Percentiles rank a stretch among this genome's conserved stretches.
Evolutionary conservation across 2,797 vertebrate genomes (phyloP).

Genomic region (Fundulus diaphanus): DNA sequence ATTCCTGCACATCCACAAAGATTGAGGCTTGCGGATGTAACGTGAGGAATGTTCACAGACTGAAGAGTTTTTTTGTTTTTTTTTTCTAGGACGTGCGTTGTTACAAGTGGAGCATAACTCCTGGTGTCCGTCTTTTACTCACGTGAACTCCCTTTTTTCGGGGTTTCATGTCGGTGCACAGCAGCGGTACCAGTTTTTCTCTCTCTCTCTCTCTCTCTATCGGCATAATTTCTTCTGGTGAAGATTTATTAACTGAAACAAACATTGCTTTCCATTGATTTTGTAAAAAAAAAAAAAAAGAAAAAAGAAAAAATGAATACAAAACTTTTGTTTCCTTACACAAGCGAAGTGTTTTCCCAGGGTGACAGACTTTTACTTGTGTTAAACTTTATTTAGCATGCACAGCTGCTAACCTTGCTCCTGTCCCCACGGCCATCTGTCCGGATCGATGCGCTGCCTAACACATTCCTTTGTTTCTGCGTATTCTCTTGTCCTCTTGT

Average conservation of each 20-base stretch:
- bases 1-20: background rate
- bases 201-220: background rate
- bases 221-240: no score
- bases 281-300: background rate
- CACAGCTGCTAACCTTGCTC: conserved; percentile 55
- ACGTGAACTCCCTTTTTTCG: background rate
- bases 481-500: conserved; percentile 52
- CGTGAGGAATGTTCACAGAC: background rate
- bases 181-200: background rate
- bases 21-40: background rate
- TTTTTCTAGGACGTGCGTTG: background rate
- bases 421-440: conserved; percentile 67
- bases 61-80: background rate
- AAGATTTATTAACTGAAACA: background rate
- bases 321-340: background rate
- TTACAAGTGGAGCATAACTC: background rate
- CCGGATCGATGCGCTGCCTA: conserved; percentile 43
- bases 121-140: background rate
- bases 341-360: conserved; percentile 12
- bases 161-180: background rate
- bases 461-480: conserved; percentile 29
- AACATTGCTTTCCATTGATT: background rate
- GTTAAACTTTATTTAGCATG: conserved; percentile 52
- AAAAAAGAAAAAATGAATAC: no score
- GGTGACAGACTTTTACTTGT: conserved; percentile 37